Base-by-base conservation (phyloP, 2,113 vertebrate genomes). In the Tenrec ecaudatus region DNA sequence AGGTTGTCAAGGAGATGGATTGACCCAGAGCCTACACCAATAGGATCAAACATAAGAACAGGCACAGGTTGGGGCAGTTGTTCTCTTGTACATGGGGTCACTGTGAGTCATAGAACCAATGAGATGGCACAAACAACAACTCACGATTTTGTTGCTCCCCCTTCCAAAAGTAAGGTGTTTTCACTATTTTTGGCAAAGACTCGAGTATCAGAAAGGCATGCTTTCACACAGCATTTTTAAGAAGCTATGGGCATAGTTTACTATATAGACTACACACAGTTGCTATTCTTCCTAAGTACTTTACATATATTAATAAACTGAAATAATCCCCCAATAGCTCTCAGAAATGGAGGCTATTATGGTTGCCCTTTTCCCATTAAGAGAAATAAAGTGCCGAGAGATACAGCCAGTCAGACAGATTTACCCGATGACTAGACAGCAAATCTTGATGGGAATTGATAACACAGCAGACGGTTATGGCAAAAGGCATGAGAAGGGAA, bases 301-400 rank as follows among this genome's bases (percentile, higher is more conserved):
- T 87, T 36, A 31, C 4, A 71, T 29, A n/a, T n/a, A 14, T 66
- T 82, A 78, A 71, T 88, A 80, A 90, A 77, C 3, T 43, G 58
- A 60, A n/a, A 53, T 68, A 82, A 38, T 73, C 40, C 5, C 91
- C 29, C 62, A 3, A 60, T 7, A 69, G 2, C 66, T 84, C 43
- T 68, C 3, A n/a, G 75, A 84, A 93, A 6, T 20, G 36, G 40
- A 25, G 29, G 14, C 57, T 87, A 11, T 33, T 82, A 58, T 38
- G 80, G 73, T 80, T 58, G 14, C 14, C 25, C 6, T 89, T 40
- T 93, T 71, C 36, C 6, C n/a, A 0, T 25, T 16, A 3, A 75
- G 23, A n/a, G 36, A 88, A 94, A 58, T 79, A 86, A 75, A 92
- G 53, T 64, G 73, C 57, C 66, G 62, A 77, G 60, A 90, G 53